phyloP scores from a whole-genome alignment of 2,113 vertebrate genomes.

The Ovibos moschatus region DNA sequence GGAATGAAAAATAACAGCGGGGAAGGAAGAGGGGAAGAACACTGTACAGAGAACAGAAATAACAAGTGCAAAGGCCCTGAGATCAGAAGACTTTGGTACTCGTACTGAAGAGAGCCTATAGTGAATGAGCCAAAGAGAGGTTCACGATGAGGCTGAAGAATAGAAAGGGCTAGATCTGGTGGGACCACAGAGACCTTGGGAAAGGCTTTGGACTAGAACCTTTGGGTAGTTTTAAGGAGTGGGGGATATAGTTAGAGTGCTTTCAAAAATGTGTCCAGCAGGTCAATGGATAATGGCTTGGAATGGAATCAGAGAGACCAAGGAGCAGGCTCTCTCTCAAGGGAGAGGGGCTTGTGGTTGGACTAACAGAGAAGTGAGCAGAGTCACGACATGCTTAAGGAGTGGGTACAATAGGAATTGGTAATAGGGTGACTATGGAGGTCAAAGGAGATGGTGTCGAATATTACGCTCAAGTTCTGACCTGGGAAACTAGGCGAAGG shows the following conservation, averaged over 20 bases:
- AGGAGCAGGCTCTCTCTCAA: background rate
- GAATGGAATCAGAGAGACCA: background rate
- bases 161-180: background rate
- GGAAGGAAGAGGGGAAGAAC: background rate
- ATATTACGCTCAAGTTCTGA: background rate
- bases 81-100: background rate
- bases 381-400: background rate
- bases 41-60: background rate
- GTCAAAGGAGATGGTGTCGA: background rate
- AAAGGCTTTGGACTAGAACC: background rate
- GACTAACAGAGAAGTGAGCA: background rate
- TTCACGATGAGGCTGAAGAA: background rate
- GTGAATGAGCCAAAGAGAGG: background rate
- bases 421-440: background rate
- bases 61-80: background rate
- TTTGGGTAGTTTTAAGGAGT: background rate
- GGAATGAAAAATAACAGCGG: background rate
- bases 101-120: background rate
- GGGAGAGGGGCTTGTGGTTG: background rate
- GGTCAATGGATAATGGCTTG: background rate
- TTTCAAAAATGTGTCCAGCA: background rate
- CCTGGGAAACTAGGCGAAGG: background rate
- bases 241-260: background rate
- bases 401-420: background rate
- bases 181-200: background rate